phyloP scores from a whole-genome alignment of 2,797 vertebrate species.

The Lacerta agilis region DNA sequence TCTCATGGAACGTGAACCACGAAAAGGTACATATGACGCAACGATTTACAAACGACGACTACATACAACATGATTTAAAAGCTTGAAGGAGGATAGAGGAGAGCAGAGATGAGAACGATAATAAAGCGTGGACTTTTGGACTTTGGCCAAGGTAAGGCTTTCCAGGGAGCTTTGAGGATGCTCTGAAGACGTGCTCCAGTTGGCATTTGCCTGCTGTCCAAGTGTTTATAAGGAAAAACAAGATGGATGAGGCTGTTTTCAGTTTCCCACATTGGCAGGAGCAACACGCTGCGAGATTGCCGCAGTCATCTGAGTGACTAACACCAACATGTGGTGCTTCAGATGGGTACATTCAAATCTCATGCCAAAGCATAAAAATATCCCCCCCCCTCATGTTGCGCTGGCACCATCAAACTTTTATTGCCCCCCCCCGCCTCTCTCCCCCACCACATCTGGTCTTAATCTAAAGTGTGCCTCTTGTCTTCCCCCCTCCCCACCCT shows the following conservation, averaged over 20 bases:
- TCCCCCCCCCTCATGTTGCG: slow-evolving; percentile 6
- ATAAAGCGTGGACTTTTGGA: slow-evolving; percentile 44
- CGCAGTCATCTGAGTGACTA: slow-evolving; percentile 23
- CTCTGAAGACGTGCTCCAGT: slow-evolving; percentile 42
- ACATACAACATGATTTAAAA: background rate
- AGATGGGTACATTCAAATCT: slow-evolving; percentile 4
- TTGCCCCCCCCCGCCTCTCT: background rate
- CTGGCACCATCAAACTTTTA: slow-evolving; percentile 56
- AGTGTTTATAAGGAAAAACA: background rate
- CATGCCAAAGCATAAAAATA: slow-evolving; percentile 31
- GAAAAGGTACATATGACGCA: slow-evolving; percentile 52
- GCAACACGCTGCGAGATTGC: slow-evolving; percentile 5
- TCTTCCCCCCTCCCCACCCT: slow-evolving; percentile 8
- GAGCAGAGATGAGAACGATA: slow-evolving; percentile 45
- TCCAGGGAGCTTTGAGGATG: slow-evolving; percentile 60
- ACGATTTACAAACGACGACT: slow-evolving; percentile 10
- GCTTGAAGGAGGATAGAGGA: slow-evolving; percentile 23
- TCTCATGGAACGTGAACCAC: background rate
- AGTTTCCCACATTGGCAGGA: slow-evolving; percentile 55
- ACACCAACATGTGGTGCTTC: slow-evolving; percentile 5
- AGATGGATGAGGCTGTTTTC: slow-evolving; percentile 52
- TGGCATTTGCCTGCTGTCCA: slow-evolving; percentile 48
- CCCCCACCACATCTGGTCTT: slow-evolving; percentile 60
- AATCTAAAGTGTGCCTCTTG: slow-evolving; percentile 54
- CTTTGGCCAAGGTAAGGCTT: slow-evolving; percentile 54